Evolutionary conservation across 2,888 invertebrate genomes (phyloP).

Genomic region (Paralinhomoeus sp.): DNA sequence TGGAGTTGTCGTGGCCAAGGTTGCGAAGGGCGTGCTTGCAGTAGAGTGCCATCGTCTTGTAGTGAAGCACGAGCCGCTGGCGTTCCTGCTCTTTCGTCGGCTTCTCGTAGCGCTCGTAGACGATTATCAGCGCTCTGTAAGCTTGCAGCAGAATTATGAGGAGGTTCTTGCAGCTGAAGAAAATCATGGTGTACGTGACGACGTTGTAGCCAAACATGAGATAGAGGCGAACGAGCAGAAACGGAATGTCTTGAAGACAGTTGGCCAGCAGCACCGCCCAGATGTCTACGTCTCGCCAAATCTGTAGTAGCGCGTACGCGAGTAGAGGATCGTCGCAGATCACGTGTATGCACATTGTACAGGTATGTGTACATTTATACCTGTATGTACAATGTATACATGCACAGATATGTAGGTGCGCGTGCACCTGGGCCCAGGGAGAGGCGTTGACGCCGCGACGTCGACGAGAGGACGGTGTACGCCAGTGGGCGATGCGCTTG

Average conservation of each 20-base stretch:
- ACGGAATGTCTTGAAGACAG: slow-evolving; percentile 31
- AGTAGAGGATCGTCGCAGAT: too few species aligned
- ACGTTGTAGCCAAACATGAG: slow-evolving; percentile 66
- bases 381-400: too few species aligned
- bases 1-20: background rate
- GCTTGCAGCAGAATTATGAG: slow-evolving; percentile 64
- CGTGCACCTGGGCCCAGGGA: slow-evolving; percentile 7
- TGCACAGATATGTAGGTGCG: too few species aligned
- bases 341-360: too few species aligned
- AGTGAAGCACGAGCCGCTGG: background rate
- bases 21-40: background rate
- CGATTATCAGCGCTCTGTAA: slow-evolving; percentile 30
- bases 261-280: slow-evolving; percentile 30
- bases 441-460: background rate
- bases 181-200: slow-evolving; percentile 80
- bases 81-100: slow-evolving; percentile 1
- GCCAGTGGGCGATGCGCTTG: background rate
- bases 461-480: too few species aligned
- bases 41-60: background rate
- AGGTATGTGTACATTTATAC: too few species aligned
- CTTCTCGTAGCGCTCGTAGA: slow-evolving; percentile 3
- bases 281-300: slow-evolving; percentile 26
- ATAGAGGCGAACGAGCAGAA: slow-evolving; percentile 36
- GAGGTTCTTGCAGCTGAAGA: slow-evolving; percentile 76
- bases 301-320: too few species aligned